Evolutionary conservation across 2,888 invertebrate species (phyloP).

Genomic region (Apamea monoglypha): DNA sequence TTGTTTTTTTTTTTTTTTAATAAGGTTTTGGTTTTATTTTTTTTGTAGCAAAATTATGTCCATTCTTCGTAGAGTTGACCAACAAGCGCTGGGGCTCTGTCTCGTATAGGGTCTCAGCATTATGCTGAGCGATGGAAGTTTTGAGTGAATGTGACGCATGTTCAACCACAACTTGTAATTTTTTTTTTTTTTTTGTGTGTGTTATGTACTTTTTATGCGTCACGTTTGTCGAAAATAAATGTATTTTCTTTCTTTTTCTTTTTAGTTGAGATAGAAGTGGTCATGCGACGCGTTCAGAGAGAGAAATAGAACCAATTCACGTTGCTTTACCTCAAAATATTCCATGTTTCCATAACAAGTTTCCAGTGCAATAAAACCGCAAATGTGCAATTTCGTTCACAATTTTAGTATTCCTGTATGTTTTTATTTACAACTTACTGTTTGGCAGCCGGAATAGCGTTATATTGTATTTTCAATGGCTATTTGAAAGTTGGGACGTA

Average conservation of each 20-base stretch:
- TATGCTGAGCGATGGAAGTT: no score
- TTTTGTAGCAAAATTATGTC: neutral
- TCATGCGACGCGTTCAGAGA: neutral
- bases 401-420: slow-evolving; percentile 31
- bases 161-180: no score
- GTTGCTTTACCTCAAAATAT: slow-evolving; percentile 9
- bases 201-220: no score
- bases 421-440: slow-evolving; percentile 48
- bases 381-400: slow-evolving; percentile 41
- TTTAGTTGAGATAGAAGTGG: neutral
- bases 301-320: neutral
- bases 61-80: neutral
- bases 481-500: slow-evolving; percentile 50
- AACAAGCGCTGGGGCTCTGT: no score
- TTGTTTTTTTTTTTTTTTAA: no score
- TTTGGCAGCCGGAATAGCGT: slow-evolving; percentile 28
- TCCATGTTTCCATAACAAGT: slow-evolving; percentile 40
- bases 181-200: no score
- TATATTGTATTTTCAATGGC: slow-evolving; percentile 40
- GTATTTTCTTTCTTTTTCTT: no score
- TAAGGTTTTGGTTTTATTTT: no score
- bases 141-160: no score
- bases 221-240: no score
- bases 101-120: no score
- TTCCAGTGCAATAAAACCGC: slow-evolving; percentile 15